Base-by-base conservation (phyloP, 2,797 vertebrate species). In the Leptodactylus fallax region DNA sequence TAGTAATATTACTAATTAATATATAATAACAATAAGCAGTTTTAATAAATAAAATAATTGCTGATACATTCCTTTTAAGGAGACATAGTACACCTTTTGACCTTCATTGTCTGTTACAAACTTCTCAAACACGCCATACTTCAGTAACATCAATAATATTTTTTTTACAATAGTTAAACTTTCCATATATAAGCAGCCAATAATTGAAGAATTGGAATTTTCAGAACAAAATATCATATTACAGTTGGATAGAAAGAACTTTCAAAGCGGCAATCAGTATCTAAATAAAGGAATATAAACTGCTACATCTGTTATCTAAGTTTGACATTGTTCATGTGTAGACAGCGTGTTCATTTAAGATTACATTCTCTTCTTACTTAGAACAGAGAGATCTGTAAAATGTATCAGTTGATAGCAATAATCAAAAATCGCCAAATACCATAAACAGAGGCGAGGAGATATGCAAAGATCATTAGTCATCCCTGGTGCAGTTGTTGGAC, bases 381-480 rank as follows among this genome's bases (percentile, higher is more conserved):
- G 79, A 60, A 85, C 71, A 78, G 6, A 77, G 83, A 72, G 85
- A 83, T 86, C 85, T 89, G 85, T 78, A 83, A 86, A 86, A 89
- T 86, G 79, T 86, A 83, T 86, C 85, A 86, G 60, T 82, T 89
- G 72, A 83, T 86, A 78, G 60, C 80, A 79, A 89, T 85, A 85
- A 85, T 89, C 78, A 81, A 82, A 89, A 86, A 89, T 89, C 69
- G 85, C 69, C 85, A 79, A 83, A 87, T 83, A 74, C 80, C 82
- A 63, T 83, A 89, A 89, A 87, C 88, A 87, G 71, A 89, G 88
- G 80, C 72, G 23, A 72, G 53, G 25, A 87, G 88, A 89, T 89
- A 89, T 58, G 88, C 51, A 56, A 55, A 6, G 74, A 49, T 87
- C 88, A 89, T 89, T 83, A 89, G 85, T 89, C 85, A 89, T 83